Base-by-base conservation (phyloP, 2,797 vertebrate genomes). In the Rhinella marina region DNA sequence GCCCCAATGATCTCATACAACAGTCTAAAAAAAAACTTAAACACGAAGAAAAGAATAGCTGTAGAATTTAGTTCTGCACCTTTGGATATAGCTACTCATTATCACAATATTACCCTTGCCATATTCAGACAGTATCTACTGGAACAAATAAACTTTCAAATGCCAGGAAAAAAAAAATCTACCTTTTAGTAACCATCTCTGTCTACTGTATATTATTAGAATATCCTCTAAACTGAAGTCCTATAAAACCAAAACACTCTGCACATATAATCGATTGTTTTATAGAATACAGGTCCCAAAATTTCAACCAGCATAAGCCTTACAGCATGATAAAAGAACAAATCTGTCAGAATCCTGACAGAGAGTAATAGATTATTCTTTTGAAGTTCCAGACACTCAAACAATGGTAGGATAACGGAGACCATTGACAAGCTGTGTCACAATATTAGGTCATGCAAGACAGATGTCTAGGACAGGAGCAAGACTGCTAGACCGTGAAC, bases 401-500 rank as follows among this genome's bases (percentile, higher is more conserved):
- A 68, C 81, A 83, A 77, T 82, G 52, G 81, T 83, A 82, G 61
- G 59, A 76, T 83, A 78, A 59, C 27, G 50, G 59, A 83, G 72
- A 66, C 81, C 57, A 83, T 66, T 87, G 86, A 87, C 86, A 83
- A 72, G 61, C 72, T 78, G 50, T 87, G 86, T 87, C 86, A 87
- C 57, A 83, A 87, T 82, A 87, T 87, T 87, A 87, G 86, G 86
- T 87, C 86, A 87, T 87, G 86, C 86, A 87, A 82, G 81, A 87
- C 86, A 87, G 86, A 87, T 87, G 72, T 87, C 86, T 82, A 78
- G 86, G 86, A 87, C 86, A 87, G 72, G 25, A 77, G 23, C 75
- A 77, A 54, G 75, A 50, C 86, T 56, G 59, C 12, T 82, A 81
- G 72, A 87, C 68, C 61, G 56, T 82, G 57, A 83, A 83, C 81